These are phyloP conservation scores for Apamea sordens DNA, from an alignment of 2,888 invertebrate species.

Conservation along the genomic window DNA sequence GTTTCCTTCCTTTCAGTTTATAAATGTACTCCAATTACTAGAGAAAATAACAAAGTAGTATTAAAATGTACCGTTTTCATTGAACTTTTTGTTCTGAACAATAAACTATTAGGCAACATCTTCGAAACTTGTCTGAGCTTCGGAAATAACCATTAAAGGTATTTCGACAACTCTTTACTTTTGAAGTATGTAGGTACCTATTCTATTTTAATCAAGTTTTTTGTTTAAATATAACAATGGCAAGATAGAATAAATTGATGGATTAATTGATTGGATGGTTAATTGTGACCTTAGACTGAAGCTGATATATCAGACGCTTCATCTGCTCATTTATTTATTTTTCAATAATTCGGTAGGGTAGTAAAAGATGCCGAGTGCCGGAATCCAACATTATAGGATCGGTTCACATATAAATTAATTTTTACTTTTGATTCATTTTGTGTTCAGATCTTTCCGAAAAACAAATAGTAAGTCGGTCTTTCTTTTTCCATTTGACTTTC, in stretches of 20 bases:
- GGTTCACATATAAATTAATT: background rate
- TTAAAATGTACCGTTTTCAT: conserved; percentile 28
- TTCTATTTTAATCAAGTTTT: conserved; percentile 20
- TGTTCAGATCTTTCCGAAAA: background rate
- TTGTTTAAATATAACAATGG: conserved; percentile 2
- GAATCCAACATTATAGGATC: background rate
- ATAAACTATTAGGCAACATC: conserved; percentile 46
- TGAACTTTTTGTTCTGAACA: conserved; percentile 40
- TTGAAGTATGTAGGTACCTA: background rate
- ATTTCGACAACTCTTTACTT: conserved; percentile 33
- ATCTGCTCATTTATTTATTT: background rate
- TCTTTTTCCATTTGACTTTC: background rate
- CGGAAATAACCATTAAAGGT: conserved; percentile 38
- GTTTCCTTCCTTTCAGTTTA: conserved; percentile 3
- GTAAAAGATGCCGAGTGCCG: background rate
- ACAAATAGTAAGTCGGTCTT: background rate
- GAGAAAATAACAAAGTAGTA: conserved; percentile 28
- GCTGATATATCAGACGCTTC: background rate
- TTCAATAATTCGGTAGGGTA: background rate
- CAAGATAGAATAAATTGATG: background rate
- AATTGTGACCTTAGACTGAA: background rate
- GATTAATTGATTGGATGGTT: no score
- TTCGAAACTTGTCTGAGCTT: conserved; percentile 37
- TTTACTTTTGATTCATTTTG: background rate
- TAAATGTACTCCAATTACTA: conserved; percentile 29